Percentiles rank a stretch among this genome's conserved stretches.
Evolutionary conservation across 1,140 invertebrate genomes (phyloP).

Genomic region (Zaprionus africanus): DNA sequence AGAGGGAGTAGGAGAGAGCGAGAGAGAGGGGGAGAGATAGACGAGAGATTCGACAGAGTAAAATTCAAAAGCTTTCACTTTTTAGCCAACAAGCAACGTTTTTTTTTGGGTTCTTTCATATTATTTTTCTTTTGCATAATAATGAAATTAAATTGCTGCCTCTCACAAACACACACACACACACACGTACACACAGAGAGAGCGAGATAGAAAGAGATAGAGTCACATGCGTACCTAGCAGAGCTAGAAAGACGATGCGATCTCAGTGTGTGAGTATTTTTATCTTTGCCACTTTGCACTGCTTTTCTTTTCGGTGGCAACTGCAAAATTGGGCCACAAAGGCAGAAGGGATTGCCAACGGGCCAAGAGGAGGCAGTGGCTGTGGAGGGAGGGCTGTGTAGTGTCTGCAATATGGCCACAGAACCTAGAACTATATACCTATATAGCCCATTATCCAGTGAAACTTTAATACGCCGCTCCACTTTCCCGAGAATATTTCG

Average conservation of each 20-base stretch:
- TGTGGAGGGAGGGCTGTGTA: neutral
- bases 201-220: neutral
- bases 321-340: conserved; percentile 27
- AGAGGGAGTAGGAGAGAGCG: neutral
- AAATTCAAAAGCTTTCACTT: conserved; percentile 57
- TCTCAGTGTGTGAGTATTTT: conserved; percentile 36
- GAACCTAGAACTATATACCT: conserved; percentile 2
- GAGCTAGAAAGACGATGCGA: conserved; percentile 3
- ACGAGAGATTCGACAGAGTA: conserved; percentile 17
- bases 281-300: conserved; percentile 41
- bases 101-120: conserved; percentile 30
- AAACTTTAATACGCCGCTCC: neutral
- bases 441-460: conserved; percentile 1
- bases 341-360: neutral
- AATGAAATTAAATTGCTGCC: conserved; percentile 58
- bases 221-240: conserved; percentile 17
- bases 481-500: neutral
- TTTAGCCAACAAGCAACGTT: conserved; percentile 34
- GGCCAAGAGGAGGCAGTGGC: neutral
- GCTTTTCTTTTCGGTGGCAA: conserved; percentile 31
- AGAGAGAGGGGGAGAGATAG: neutral
- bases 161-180: conserved; percentile 21
- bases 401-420: neutral
- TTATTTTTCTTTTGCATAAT: conserved; percentile 56
- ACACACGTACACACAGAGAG: neutral